Evolutionary conservation across 2,797 vertebrate species (phyloP), one percentile per base, ranked within the genome.

Genomic region (Danio tinwini): DNA sequence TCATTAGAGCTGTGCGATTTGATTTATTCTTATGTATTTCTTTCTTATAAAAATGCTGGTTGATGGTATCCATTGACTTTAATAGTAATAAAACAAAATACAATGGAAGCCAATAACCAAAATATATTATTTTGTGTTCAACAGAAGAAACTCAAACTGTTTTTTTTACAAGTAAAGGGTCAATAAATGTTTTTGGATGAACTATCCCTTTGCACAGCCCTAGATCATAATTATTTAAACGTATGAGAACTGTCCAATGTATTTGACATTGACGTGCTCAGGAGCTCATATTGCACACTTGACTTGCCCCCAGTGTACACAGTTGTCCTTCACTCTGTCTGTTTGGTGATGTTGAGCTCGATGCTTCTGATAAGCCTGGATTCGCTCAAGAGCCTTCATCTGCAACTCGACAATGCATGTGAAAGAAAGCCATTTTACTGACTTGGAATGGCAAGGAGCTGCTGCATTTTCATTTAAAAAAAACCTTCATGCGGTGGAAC

Each of bases 401-500:
- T 84, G 71, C 81, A 82, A 16, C 58, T 52, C 29, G 55, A 59
- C 56, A 9, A 76, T 70, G 82, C 73, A 80, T 82, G 82, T 85
- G 71, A 80, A 47, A 76, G 63, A 74, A 81, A 76, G 50, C 11
- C 53, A 52, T 71, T 75, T 84, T 61, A 50, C 81, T 84, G 77
- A 84, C 85, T 77, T 87, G 49, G 56, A 76, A 80, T 73, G 45
- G n/a, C 37, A 21, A 29, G 8, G 37, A 53, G 42, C 68, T 17
- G 8, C 37, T 62, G 63, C 5, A 7, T 74, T 72, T 84, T 19
- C 56, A 8, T 67, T 76, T 76, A 71, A n/a, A n/a, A 29, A 29
- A 29, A 42, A 59, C 10, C 56, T 56, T 78, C 65, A 29, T 44
- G 44, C n/a, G 53, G 86, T 83, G 84, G 67, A 84, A 78, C 89